Evolutionary conservation across 2,113 vertebrate species (phyloP).

Genomic region (Ceuthmochares aereus): DNA sequence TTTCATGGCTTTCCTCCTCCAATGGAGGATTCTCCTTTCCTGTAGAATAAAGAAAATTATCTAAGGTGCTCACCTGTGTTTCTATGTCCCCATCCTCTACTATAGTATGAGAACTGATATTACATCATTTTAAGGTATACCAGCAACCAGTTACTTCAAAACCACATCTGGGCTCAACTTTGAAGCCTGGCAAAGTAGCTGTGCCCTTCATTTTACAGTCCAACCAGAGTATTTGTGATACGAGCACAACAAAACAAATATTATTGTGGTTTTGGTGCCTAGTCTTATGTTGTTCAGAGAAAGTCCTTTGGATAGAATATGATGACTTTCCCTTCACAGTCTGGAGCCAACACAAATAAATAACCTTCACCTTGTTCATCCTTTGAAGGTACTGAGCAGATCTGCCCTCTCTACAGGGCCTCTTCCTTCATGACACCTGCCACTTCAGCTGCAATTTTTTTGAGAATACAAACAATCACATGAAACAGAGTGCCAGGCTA

Average conservation of each 20-base stretch:
- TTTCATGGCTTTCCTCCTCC: neutral
- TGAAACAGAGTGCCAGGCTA: neutral
- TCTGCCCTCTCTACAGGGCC: neutral
- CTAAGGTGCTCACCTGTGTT: neutral
- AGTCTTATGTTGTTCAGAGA: neutral
- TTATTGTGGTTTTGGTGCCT: neutral
- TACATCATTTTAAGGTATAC: neutral
- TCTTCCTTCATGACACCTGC: neutral
- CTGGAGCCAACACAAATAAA: neutral
- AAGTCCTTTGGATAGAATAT: neutral
- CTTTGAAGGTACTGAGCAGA: neutral
- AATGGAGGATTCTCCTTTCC: neutral
- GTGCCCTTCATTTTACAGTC: neutral
- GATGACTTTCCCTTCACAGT: neutral
- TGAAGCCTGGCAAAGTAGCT: neutral
- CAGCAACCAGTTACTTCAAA: neutral
- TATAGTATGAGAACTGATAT: neutral
- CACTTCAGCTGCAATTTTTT: neutral
- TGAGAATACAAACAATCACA: neutral
- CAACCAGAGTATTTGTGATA: neutral
- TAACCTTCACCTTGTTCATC: rapidly evolving
- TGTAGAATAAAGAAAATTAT: neutral
- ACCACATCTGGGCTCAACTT: neutral
- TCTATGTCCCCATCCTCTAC: neutral
- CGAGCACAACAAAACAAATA: neutral